Percentiles rank a stretch among this genome's conserved stretches.
phyloP scores from a whole-genome alignment of 2,113 vertebrate genomes.

The Ibidorhyncha struthersii region DNA sequence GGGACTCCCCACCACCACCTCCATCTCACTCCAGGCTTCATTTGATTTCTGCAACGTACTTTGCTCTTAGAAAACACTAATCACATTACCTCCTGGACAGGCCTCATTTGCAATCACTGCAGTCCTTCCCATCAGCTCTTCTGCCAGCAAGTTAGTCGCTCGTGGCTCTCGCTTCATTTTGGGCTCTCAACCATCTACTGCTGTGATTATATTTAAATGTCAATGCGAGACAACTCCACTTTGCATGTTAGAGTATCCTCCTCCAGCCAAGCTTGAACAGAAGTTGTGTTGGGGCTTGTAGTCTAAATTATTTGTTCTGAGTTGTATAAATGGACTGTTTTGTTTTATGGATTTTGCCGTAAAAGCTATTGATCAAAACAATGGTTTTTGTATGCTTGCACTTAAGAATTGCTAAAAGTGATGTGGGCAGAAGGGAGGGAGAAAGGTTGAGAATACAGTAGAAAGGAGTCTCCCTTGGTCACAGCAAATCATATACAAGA shows the following conservation, averaged over 20 bases:
- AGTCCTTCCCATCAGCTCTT: neutral
- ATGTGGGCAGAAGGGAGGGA: neutral
- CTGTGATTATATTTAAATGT: neutral
- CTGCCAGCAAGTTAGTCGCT: neutral
- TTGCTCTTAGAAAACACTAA: conserved; percentile 35
- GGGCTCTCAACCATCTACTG: conserved; percentile 13
- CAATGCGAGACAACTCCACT: neutral
- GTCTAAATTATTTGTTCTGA: neutral
- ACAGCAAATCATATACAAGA: neutral
- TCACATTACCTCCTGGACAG: conserved; percentile 10
- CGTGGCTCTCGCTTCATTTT: neutral
- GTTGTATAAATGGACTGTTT: neutral
- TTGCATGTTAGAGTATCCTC: neutral
- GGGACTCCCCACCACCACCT: neutral
- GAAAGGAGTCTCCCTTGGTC: neutral
- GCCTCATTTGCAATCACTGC: conserved; percentile 47
- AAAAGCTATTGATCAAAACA: conserved; percentile 27
- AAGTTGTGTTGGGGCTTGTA: neutral
- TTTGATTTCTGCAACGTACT: conserved; percentile 33
- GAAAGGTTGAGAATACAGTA: neutral
- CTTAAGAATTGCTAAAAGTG: neutral
- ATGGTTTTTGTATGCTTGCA: neutral
- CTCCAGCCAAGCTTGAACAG: neutral
- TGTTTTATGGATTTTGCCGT: conserved; percentile 45
- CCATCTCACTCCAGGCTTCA: neutral